Evolutionary conservation across 2,888 invertebrate species (phyloP).

Genomic region (Apodemia zela): DNA sequence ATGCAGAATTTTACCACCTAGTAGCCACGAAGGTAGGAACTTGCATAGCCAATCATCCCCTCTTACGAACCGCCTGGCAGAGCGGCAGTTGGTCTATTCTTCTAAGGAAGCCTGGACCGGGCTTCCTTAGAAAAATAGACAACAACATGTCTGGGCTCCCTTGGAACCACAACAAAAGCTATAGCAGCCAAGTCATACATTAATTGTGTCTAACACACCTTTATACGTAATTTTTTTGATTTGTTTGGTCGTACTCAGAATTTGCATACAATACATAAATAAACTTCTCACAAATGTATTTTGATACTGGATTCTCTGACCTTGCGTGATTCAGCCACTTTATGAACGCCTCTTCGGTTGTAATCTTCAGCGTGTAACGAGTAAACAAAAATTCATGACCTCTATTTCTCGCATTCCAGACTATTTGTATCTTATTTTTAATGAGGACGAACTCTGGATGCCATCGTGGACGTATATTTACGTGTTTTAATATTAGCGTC

Average conservation of each 20-base stretch:
- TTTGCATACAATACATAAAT: neutral
- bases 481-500: neutral
- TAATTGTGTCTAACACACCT: too few species aligned
- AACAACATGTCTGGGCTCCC: too few species aligned
- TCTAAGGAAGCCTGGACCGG: too few species aligned
- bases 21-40: too few species aligned
- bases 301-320: neutral
- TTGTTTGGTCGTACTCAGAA: neutral
- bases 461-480: neutral
- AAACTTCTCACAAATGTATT: constrained; percentile 4
- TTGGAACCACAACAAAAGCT: too few species aligned
- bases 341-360: constrained; percentile 27
- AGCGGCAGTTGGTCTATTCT: too few species aligned
- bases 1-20: too few species aligned
- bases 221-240: neutral
- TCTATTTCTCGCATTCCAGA: constrained; percentile 23
- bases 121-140: too few species aligned
- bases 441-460: constrained; percentile 8
- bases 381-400: constrained; percentile 29
- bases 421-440: constrained; percentile 23
- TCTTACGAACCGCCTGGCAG: too few species aligned
- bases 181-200: too few species aligned
- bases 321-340: constrained; percentile 27
- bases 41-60: too few species aligned
- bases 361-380: constrained; percentile 29